Conservation (phyloP, 2,888 invertebrate species). For the Pasiphila rectangulata region DNA sequence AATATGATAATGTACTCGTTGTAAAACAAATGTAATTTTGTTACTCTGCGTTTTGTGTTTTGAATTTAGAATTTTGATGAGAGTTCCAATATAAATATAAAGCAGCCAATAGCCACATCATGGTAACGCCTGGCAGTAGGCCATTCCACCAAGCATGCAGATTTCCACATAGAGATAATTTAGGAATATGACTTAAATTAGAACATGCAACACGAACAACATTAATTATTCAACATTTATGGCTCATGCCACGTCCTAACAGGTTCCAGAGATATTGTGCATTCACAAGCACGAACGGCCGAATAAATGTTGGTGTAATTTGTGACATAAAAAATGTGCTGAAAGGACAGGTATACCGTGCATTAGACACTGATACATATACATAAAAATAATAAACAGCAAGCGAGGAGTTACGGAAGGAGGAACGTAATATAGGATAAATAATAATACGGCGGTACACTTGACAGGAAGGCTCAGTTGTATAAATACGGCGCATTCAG, state of each 20-base stretch:
- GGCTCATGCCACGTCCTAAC: slow-evolving; percentile 74
- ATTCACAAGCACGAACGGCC: slow-evolving; percentile 74
- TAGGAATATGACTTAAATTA: slow-evolving; percentile 64
- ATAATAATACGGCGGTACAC: slow-evolving; percentile 59
- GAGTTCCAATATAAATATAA: slow-evolving; percentile 56
- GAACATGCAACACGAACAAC: slow-evolving; percentile 79
- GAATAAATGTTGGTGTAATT: slow-evolving; percentile 63
- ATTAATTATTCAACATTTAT: no score
- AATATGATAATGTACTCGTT: not conserved
- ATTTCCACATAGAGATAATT: slow-evolving; percentile 65
- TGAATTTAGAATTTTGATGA: slow-evolving; percentile 25
- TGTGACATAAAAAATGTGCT: slow-evolving; percentile 75
- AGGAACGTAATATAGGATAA: slow-evolving; percentile 61
- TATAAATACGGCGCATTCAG: slow-evolving; percentile 66
- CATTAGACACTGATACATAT: slow-evolving; percentile 69
- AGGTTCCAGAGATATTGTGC: slow-evolving; percentile 67
- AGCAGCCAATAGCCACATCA: slow-evolving; percentile 72
- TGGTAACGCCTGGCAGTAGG: slow-evolving; percentile 67
- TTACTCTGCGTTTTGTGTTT: slow-evolving; percentile 21
- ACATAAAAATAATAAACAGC: slow-evolving; percentile 62
- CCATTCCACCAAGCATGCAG: slow-evolving; percentile 78
- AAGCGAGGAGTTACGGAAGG: slow-evolving; percentile 71
- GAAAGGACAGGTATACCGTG: slow-evolving; percentile 74
- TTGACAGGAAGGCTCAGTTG: slow-evolving; percentile 65
- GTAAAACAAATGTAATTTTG: slow-evolving; percentile 12